Base-by-base conservation (phyloP, 2,113 vertebrate species). In the Coptodon rendalli region DNA sequence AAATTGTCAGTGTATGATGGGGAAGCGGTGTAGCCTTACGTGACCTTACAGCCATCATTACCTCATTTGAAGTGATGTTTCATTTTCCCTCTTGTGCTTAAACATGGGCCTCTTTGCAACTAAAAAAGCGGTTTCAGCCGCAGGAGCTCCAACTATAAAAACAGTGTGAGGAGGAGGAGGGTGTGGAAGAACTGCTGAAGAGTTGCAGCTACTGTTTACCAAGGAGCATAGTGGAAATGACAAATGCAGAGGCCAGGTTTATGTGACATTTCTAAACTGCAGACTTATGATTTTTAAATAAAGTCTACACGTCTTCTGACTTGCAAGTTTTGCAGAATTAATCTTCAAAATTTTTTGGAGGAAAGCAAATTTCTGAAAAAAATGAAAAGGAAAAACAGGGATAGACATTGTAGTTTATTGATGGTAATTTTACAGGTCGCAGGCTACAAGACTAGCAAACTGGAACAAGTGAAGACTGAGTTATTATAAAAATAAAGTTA, bases 351-450 rank as follows among this genome's bases (percentile, higher is more conserved):
- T 7, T 11, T 29, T 76, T 29, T 19, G 7, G 14, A 29, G 71
- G 43, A 48, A 76, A 76, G 14, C 6, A 76, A 40, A 54, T 17
- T 54, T 22, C 34, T 22, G 12, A 22, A 56, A 81, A 56, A 81
- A 27, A 76, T 50, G 43, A 50, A 85, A 36, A 9, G 4, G n/a
- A 3, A 71, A 29, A 34, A 17, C 3, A 1, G 1, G 40, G 9
- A 36, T 59, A 27, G 27, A 34, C 14, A n/a, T 50, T 76, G 29
- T 11, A 31, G 22, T 94, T 93, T 95, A 94, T 94, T 94, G 16
- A 87, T 81, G 53, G 27, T 45, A 2, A 9, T 66, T 22, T 79
- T 89, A 82, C 80, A 84, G 83, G 85, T 86, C 91, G 89, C 27
- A 88, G 36, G 84, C 56, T 76, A 81, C 83, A 91, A 89, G 45